Evolutionary conservation across 2,113 vertebrate species (phyloP).

Genomic region (Pachyramphus minor): DNA sequence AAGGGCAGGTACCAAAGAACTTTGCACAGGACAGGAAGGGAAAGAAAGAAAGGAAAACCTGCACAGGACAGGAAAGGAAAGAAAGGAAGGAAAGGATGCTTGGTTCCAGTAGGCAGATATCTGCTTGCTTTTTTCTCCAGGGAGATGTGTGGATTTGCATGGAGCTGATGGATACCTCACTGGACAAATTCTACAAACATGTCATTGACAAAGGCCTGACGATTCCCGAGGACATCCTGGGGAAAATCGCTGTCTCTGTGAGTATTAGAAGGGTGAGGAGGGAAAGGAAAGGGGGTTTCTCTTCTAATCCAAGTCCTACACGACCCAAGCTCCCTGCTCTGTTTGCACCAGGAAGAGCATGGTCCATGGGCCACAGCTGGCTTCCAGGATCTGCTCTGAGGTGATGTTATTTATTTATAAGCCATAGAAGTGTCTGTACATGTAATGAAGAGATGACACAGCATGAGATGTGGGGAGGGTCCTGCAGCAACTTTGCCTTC

Average conservation of each 20-base stretch:
- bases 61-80: background rate
- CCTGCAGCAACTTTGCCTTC: background rate
- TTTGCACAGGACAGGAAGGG: accelerated
- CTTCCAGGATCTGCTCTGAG: background rate
- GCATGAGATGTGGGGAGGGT: background rate
- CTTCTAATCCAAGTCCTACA: background rate
- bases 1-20: background rate
- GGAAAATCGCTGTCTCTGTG: conserved; percentile 95
- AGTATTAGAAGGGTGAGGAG: conserved; percentile 43
- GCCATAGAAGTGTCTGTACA: background rate
- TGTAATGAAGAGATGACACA: accelerated
- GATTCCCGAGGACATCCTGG: conserved; percentile 94
- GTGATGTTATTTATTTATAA: background rate
- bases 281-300: background rate
- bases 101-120: background rate
- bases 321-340: background rate
- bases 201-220: conserved; percentile 91
- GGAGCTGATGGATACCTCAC: conserved; percentile 97
- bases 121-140: conserved; percentile 59
- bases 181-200: conserved; percentile 97
- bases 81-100: background rate
- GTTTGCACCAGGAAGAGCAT: background rate
- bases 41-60: background rate
- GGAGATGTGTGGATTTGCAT: conserved; percentile 99
- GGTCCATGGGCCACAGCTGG: background rate